Base-by-base conservation (phyloP, 2,888 invertebrate genomes). In the Mythimna impura region DNA sequence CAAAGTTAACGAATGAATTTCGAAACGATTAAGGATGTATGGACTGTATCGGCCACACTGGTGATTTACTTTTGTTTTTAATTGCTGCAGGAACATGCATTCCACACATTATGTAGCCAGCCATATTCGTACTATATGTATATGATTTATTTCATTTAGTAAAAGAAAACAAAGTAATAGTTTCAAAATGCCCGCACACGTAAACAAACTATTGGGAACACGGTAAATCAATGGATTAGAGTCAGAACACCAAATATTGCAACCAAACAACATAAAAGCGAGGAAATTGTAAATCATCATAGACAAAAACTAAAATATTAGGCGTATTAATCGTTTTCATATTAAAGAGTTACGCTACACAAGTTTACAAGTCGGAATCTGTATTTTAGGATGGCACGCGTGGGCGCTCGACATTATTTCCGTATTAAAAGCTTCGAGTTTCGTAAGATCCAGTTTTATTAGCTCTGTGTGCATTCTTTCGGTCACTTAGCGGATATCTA, bases 401-500 rank as follows among this genome's bases (percentile, higher is more conserved):
- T 94, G 90, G 94, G 94, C 88, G 93, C 88, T 77, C 71, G 80
- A 90, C 89, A 91, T 92, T 88, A 92, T 92, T 91, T 91, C 90
- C 87, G 88, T 91, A 89, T 90, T 89, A 89, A 90, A 88, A 89
- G 87, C 86, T 88, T 88, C 87, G 82, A 80, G 85, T 93, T 92
- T 90, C 86, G 88, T 91, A 87, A 92, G 88, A 86, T 88, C 87
- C 87, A 87, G 88, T 90, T 93, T 93, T 93, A 93, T 92, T 88
- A 87, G 83, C 73, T 81, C 75, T 65, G 79, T 85, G 83, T 78
- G 88, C 88, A 91, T 92, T 92, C 91, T 91, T 91, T 89, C 78
- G 81, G 83, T 91, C 93, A 94, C 93, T 95, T 95, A 94, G 92
- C 94, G 86, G 85, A 89, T 90, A 89, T 89, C 89, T 89, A 93